These are phyloP conservation scores for Gallinago undulata DNA, from an alignment of 2,113 vertebrate species.

Conservation along the genomic window DNA sequence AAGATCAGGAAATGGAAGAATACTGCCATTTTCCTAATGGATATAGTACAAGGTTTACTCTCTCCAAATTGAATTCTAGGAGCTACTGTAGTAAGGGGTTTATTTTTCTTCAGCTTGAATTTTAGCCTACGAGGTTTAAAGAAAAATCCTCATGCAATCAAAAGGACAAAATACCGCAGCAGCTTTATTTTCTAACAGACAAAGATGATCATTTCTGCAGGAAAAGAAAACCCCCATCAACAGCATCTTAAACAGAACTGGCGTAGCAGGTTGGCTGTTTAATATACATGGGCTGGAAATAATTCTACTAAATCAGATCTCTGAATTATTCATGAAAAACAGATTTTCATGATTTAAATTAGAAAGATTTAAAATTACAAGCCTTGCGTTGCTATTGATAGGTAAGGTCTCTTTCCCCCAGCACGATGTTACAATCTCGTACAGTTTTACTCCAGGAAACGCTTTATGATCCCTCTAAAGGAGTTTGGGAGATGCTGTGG, in stretches of 20 bases:
- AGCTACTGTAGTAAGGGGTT: slow-evolving; percentile 52
- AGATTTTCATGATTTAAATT: slow-evolving; percentile 64
- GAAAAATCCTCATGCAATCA: slow-evolving; percentile 24
- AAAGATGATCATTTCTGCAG: slow-evolving; percentile 48
- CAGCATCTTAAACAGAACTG: slow-evolving; percentile 26
- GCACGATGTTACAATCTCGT: background rate
- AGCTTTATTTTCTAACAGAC: slow-evolving; percentile 58
- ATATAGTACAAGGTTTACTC: slow-evolving; percentile 66
- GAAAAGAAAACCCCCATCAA: slow-evolving; percentile 33
- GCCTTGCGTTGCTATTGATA: slow-evolving; percentile 15
- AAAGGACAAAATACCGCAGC: slow-evolving; percentile 48
- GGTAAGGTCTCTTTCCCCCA: background rate
- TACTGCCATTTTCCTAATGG: slow-evolving; percentile 72
- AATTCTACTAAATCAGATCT: slow-evolving; percentile 58
- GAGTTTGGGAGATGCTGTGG: background rate
- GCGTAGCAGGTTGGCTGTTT: slow-evolving; percentile 47
- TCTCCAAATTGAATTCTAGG: slow-evolving; percentile 70
- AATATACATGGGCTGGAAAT: slow-evolving; percentile 62
- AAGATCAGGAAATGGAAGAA: slow-evolving; percentile 69
- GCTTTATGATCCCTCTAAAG: background rate
- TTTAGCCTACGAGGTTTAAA: slow-evolving; percentile 38
- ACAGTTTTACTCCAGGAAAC: background rate
- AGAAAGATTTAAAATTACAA: slow-evolving; percentile 55
- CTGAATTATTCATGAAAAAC: slow-evolving; percentile 68
- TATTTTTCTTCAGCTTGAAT: slow-evolving; percentile 57